Evolutionary conservation across 2,888 invertebrate genomes (phyloP), one percentile per base, ranked within the genome.

Genomic region (Epirrita christyi): DNA sequence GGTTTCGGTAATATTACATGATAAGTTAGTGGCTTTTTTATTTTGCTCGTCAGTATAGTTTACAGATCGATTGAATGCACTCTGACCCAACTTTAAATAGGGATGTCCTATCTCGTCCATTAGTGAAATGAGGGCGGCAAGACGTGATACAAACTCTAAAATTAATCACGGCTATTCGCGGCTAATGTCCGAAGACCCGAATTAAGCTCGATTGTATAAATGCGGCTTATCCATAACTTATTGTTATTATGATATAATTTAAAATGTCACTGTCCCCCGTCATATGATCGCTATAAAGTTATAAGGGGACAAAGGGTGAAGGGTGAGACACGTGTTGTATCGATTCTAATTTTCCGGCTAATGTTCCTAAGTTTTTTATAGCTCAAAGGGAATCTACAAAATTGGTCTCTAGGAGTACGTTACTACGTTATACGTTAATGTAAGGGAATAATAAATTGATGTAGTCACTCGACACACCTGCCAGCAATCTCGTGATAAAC

Each of bases 301-400:
- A 80, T 81, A 78, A 76, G 76, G 81, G 82, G 80, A 78, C 70
- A 80, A 84, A 85, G 86, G 86, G 85, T 85, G 83, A 82, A 85
- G 83, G 83, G 84, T 78, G 81, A 74, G 67, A 70, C 80, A 88
- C 88, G 86, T 86, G 88, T 81, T 72, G 54, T 64, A 71, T 66
- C 66, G 61, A 66, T 71, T 76, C 6, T 77, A 69, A 76, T 76
- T 71, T 72, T 70, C 71, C 68, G 68, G 71, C 57, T 73, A 74
- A 73, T 73, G 71, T 64, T 50, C 59, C 63, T 65, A 60, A 56
- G 2, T 61, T 69, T 68, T 61, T 64, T 68, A 65, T 68, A 71
- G 57, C 49, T 43, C 36, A 47, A 54, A 54, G 55, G 50, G 21
- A 21, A 21, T 21, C 48, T 52, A 54, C 32, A 40, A 53, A 55